Evolutionary conservation across 1,140 invertebrate genomes (phyloP), one percentile per base, ranked within the genome.

Genomic region (Spodoptera litura): DNA sequence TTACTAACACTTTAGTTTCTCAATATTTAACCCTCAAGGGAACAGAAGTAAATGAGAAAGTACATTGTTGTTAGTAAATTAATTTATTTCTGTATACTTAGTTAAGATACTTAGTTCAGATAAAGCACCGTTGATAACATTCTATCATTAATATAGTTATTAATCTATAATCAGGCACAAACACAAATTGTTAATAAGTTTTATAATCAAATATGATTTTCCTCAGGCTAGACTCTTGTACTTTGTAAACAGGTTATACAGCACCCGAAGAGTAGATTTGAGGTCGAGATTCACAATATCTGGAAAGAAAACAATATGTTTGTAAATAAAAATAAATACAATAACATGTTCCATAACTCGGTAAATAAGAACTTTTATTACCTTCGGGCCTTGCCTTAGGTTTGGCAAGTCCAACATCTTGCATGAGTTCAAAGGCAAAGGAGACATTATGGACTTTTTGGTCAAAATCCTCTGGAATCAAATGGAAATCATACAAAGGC

Each of bases 241-340:
- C 90, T 99, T 99, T 58, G 98, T 99, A 92, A 99, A 99, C 3
- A 99, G 95, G 91, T 99, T 99, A 90, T 99, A 99, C 0, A 99
- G 95, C 25, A 99, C 98, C 64, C 99, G 96, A n/a, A 99, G 95
- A 2, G 99, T 99, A 27, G 99, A 99, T 93, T 99, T 99, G 79
- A 99, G 93, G 95, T 99, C 99, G 89, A 98, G 96, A 95, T 99
- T 99, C 25, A 99, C 99, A 86, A 99, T 98, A 96, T 99, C 99
- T 99, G 96, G 72, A 97, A 96, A 78, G 88, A 85, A 86, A 84
- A 85, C 2, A 13, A 78, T 20, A 77, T 13, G 10, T 25, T 2
- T 58, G 11, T 56, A 11, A 70, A 15, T 55, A 56, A 62, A 1
- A 53, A 55, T n/a, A n/a, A n/a, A n/a, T n/a, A 38, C n/a, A 5